These are phyloP conservation scores for Hirudinaria manillensis DNA, from an alignment of 2,888 invertebrate species.

Conservation along the genomic window DNA sequence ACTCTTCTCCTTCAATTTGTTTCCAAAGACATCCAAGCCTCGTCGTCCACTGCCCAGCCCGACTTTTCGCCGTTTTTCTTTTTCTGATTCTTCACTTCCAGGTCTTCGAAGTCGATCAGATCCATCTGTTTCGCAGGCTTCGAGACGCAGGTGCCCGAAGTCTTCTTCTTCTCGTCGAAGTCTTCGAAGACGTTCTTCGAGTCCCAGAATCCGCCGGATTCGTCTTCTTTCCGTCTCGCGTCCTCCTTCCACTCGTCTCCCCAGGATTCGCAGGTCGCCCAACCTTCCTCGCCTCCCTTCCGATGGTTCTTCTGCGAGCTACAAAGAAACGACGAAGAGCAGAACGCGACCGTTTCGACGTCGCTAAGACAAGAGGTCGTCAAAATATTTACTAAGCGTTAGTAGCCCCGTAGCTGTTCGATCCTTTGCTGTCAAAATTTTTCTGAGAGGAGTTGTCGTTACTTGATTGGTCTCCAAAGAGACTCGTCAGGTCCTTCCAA, in stretches of 20 bases:
- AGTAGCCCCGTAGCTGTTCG: constrained; percentile 25
- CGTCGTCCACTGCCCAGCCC: constrained; percentile 17
- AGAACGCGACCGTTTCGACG: too few relatives aligned
- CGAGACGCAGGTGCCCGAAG: background rate
- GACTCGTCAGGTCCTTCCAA: constrained; percentile 50
- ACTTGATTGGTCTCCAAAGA: constrained; percentile 48
- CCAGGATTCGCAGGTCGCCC: constrained; percentile 2
- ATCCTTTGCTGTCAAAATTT: background rate
- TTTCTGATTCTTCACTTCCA: constrained; percentile 24
- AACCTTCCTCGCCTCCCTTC: background rate
- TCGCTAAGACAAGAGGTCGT: background rate
- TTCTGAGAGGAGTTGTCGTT: constrained; percentile 42
- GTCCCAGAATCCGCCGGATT: background rate
- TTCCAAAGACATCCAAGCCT: constrained; percentile 21
- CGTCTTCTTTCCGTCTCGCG: background rate
- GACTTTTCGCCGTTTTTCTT: constrained; percentile 15
- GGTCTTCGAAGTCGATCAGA: constrained; percentile 19
- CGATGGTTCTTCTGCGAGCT: background rate
- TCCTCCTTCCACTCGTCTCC: background rate
- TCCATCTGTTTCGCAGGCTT: background rate
- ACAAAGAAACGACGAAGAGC: background rate
- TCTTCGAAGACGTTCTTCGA: background rate
- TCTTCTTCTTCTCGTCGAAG: background rate
- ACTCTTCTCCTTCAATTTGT: background rate
- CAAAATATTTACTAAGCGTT: background rate